Percentiles rank a stretch among this genome's conserved stretches.
Evolutionary conservation across 2,888 invertebrate genomes (phyloP).

Genomic region (Prosapia bicincta): DNA sequence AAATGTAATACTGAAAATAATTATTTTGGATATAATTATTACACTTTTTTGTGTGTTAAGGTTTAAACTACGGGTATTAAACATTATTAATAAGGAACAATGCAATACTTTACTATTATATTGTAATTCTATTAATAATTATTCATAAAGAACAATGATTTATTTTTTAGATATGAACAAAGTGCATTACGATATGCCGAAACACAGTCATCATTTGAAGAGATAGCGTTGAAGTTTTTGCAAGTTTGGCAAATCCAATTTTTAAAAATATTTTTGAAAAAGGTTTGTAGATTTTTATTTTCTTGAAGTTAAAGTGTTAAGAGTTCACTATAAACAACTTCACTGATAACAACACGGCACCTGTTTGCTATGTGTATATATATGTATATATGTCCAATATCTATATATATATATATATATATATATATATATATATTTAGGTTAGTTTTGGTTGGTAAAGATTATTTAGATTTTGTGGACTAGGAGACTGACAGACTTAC

Average conservation of each 20-base stretch:
- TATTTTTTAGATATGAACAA: slow-evolving; percentile 57
- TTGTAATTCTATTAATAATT: not conserved
- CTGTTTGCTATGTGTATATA: too few species aligned
- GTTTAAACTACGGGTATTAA: not conserved
- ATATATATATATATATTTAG: too few species aligned
- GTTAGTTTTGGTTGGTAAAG: too few species aligned
- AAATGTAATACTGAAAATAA: too few species aligned
- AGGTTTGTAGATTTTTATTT: slow-evolving; percentile 43
- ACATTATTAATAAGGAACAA: too few species aligned
- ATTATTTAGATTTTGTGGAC: too few species aligned
- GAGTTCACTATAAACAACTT: too few species aligned
- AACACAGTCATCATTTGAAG: slow-evolving; percentile 90
- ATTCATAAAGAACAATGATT: not conserved
- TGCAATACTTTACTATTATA: not conserved
- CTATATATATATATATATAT: too few species aligned
- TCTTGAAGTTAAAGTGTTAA: too few species aligned
- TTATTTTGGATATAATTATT: not conserved
- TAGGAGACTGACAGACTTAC: too few species aligned
- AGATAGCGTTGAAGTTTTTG: slow-evolving; percentile 87
- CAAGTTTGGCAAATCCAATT: slow-evolving; percentile 78
- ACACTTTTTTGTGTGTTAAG: not conserved
- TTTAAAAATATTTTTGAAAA: slow-evolving; percentile 80
- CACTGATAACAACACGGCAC: too few species aligned
- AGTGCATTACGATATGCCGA: slow-evolving; percentile 88
- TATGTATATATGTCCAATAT: too few species aligned